Evolutionary conservation across 35 echinoderm and acorn worm species (phyloP), one percentile per base, ranked within the genome.

Genomic region (Patiria miniata): DNA sequence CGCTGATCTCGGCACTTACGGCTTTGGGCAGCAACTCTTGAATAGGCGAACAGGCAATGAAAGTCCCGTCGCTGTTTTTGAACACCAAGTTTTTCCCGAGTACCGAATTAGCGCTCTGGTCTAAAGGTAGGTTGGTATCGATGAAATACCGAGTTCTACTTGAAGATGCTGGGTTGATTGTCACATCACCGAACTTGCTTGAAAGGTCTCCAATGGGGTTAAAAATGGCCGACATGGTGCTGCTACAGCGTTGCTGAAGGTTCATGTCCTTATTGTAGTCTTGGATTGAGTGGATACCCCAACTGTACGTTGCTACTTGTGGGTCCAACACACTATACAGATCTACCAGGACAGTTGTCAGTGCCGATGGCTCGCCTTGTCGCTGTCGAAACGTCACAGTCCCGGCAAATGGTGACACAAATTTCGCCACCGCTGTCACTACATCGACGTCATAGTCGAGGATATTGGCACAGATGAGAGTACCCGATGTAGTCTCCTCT

Each of bases 321-420:
- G 90, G 89, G 18, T 79, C 81, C 17, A 77, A 59, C 40, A 79
- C 79, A 81, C 89, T 83, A 50, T 83, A 94, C 18, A 94, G 39
- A 44, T 95, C 93, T 0, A 94, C 89, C 55, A 89, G 92, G 33
- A 99, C 83, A 0, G 88, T 87, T 0, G 95, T 97, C 9, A 40
- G 78, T 19, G 89, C 51, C 15, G 22, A n/a, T 57, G 77, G 34
- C 47, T 84, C 60, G 77, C 44, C 39, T 8, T 55, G 37, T 30
- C 33, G 44, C 56, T 95, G 96, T 8, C 96, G 89, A 32, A 94
- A 85, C 51, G 86, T 92, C 21, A 99, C 83, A 0, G 83, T 92
- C 77, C 96, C 96, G 17, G 92, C 86, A 56, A 99, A 68, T 0
- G 96, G 96, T 36, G 87, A 81, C 39, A 85, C 68, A 39, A 99